Conservation (phyloP, 2,888 invertebrate genomes). For the Acleris sparsana region DNA sequence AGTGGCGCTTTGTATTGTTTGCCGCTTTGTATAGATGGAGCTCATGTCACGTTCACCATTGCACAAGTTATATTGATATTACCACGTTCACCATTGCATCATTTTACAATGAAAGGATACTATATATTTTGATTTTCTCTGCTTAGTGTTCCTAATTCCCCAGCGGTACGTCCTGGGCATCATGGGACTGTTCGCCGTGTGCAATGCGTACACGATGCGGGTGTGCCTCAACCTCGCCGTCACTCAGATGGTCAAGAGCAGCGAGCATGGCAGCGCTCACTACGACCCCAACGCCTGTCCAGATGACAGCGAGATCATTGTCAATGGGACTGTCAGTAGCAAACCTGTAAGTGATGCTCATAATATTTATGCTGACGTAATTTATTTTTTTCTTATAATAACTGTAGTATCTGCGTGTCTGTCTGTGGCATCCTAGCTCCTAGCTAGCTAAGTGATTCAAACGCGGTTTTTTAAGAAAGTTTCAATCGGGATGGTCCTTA, state of each 20-base stretch:
- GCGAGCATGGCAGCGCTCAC: slow-evolving; percentile 61
- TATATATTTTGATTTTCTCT: slow-evolving; percentile 56
- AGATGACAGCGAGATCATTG: slow-evolving; percentile 62
- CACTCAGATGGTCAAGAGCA: slow-evolving; percentile 85
- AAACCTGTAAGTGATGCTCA: slow-evolving; percentile 62
- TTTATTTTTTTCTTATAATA: too few species aligned
- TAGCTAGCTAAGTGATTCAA: too few species aligned
- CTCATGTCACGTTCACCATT: not conserved
- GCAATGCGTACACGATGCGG: slow-evolving; percentile 90
- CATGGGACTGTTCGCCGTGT: slow-evolving; percentile 89
- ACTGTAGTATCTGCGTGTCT: not conserved
- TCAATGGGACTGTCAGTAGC: slow-evolving; percentile 63
- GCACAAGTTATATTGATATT: not conserved
- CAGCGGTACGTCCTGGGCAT: slow-evolving; percentile 88
- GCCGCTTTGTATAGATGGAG: too few species aligned
- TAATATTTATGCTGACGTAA: not conserved
- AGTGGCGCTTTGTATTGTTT: too few species aligned
- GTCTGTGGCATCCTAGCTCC: too few species aligned
- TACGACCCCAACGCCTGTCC: slow-evolving; percentile 72
- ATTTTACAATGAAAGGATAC: slow-evolving; percentile 13
- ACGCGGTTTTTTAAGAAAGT: too few species aligned
- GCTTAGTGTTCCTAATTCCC: slow-evolving; percentile 84
- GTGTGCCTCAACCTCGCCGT: slow-evolving; percentile 88
- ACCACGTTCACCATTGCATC: not conserved
- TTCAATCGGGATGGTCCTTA: too few species aligned